Percentiles rank a stretch among this genome's conserved stretches.
phyloP scores from a whole-genome alignment of 37 sponge, comb jelly and placozoan species.

The Lycopodina hypogea region DNA sequence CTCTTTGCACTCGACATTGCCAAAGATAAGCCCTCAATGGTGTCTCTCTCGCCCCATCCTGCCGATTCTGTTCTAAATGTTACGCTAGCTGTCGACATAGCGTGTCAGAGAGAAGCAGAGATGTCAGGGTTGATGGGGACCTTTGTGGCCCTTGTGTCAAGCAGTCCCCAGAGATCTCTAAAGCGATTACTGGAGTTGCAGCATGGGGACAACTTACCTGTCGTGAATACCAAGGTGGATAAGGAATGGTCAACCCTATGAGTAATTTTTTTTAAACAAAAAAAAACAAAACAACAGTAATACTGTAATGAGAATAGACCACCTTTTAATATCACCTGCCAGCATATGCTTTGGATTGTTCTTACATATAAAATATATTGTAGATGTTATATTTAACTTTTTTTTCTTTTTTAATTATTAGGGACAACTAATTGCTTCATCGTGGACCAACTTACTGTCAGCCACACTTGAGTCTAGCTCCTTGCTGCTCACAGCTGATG shows the following conservation, averaged over 20 bases:
- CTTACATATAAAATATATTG: too few species aligned
- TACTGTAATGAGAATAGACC: too few species aligned
- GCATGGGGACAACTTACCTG: background rate
- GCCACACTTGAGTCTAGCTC: background rate
- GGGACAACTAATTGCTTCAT: background rate
- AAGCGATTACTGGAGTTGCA: background rate
- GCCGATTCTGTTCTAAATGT: background rate
- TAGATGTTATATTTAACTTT: too few species aligned
- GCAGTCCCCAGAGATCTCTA: background rate
- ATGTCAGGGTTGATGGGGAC: background rate
- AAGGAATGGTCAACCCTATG: too few species aligned
- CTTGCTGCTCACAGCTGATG: slow-evolving; percentile 6
- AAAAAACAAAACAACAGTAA: too few species aligned
- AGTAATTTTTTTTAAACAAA: too few species aligned
- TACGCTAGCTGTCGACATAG: background rate
- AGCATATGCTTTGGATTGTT: too few species aligned
- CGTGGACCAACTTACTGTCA: slow-evolving; percentile 10
- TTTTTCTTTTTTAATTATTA: background rate
- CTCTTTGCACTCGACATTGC: slow-evolving; percentile 5
- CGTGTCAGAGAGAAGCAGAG: background rate
- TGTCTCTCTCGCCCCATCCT: background rate
- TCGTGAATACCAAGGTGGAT: slow-evolving; percentile 2
- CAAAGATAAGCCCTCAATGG: background rate
- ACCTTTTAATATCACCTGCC: too few species aligned
- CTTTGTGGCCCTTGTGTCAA: slow-evolving; percentile 6